phyloP scores from a whole-genome alignment of 2,113 vertebrate genomes.

The Microtus oregoni region DNA sequence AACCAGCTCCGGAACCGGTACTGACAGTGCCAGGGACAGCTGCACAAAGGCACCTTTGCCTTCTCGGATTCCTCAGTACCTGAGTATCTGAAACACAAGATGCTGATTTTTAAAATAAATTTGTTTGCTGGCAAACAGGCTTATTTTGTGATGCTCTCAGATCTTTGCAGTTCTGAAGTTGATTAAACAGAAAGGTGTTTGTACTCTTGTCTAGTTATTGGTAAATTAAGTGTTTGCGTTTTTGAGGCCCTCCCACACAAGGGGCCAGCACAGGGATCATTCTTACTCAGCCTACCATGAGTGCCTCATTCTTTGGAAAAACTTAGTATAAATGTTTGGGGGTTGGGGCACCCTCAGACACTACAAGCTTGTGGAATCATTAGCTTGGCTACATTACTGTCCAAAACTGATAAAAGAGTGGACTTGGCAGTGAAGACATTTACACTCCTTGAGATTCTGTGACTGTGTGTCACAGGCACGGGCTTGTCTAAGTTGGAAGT shows the following conservation, averaged over 20 bases:
- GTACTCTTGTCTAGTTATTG: constrained; percentile 45
- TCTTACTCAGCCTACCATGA: constrained; percentile 73
- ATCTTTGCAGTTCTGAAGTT: constrained; percentile 54
- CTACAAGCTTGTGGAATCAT: constrained; percentile 44
- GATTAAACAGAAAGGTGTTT: constrained; percentile 43
- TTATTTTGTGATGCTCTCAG: constrained; percentile 60
- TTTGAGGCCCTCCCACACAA: constrained; percentile 28
- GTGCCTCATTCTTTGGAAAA: constrained; percentile 72
- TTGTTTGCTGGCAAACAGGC: constrained; percentile 41
- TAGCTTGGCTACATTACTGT: constrained; percentile 61
- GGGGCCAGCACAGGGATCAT: constrained; percentile 24
- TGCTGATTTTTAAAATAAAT: constrained; percentile 82
- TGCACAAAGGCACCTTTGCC: constrained; percentile 6
- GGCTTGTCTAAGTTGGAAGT: constrained; percentile 55
- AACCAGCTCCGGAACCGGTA: constrained; percentile 88
- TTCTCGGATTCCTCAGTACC: constrained; percentile 43
- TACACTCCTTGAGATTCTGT: constrained; percentile 58
- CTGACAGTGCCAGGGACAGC: constrained; percentile 69
- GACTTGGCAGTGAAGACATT: constrained; percentile 57
- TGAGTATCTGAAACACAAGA: constrained; percentile 54
- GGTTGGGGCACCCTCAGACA: background rate
- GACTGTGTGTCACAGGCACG: constrained; percentile 46
- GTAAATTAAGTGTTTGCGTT: constrained; percentile 65
- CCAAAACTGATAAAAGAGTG: constrained; percentile 68
- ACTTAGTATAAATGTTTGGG: constrained; percentile 59